Conservation (phyloP, 2,797 vertebrate species). For the Perdix hodgsoniae region DNA sequence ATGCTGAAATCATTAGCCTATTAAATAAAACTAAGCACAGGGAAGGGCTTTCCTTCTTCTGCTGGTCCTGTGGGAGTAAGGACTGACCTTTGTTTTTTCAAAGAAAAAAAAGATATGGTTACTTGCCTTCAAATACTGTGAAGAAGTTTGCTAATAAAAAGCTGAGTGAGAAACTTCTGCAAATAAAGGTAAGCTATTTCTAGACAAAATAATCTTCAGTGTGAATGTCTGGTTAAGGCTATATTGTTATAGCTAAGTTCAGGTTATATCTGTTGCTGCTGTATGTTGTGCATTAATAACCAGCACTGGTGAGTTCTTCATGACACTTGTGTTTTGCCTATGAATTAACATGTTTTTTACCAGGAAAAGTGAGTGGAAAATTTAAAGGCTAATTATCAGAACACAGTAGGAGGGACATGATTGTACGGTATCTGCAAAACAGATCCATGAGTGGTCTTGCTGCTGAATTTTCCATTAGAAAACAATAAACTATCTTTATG, state of each 20-base stretch:
- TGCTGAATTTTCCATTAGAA: neutral
- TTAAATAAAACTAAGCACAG: neutral
- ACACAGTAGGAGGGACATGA: neutral
- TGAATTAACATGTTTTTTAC: neutral
- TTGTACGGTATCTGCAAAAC: neutral
- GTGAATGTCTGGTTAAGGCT: neutral
- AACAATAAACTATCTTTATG: no score
- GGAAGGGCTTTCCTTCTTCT: neutral
- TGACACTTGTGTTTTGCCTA: neutral
- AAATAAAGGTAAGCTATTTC: neutral
- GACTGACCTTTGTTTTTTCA: neutral
- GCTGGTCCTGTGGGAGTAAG: fast-evolving
- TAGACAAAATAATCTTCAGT: neutral
- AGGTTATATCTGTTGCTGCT: neutral
- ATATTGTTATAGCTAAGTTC: no score
- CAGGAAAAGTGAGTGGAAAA: neutral
- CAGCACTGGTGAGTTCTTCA: neutral
- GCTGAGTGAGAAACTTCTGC: neutral
- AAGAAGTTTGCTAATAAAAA: neutral
- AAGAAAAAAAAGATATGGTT: neutral
- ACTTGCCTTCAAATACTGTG: neutral
- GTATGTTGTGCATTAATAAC: neutral
- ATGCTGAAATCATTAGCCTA: neutral
- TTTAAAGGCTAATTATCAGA: neutral
- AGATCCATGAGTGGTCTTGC: neutral